Conservation (phyloP, 1,140 invertebrate genomes). For the Drosophila ironensis region DNA sequence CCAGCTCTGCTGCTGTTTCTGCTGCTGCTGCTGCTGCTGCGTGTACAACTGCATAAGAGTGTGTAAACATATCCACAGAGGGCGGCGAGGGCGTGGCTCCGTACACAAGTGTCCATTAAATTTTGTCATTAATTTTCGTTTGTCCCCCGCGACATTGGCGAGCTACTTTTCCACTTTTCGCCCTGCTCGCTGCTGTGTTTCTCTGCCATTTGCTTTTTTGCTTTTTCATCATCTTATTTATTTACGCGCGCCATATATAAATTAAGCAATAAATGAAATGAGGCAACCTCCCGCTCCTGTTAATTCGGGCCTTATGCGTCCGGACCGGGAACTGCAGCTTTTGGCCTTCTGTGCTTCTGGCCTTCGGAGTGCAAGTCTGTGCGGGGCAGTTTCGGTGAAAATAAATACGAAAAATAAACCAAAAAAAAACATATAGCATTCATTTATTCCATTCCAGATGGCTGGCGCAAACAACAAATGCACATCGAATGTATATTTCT, state of each 20-base stretch:
- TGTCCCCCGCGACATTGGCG: slow-evolving; percentile 21
- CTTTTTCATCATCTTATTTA: slow-evolving; percentile 37
- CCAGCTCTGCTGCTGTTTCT: slow-evolving; percentile 34
- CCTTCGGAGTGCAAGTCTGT: slow-evolving; percentile 1
- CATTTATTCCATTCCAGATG: slow-evolving; percentile 12
- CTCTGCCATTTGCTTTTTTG: slow-evolving; percentile 39
- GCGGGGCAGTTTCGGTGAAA: slow-evolving; percentile 19
- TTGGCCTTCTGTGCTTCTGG: background rate
- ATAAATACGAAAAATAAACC: slow-evolving; percentile 6
- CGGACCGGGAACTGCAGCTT: background rate
- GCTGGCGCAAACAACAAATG: slow-evolving; percentile 14
- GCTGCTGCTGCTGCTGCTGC: slow-evolving; percentile 36
- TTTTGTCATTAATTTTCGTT: slow-evolving; percentile 73
- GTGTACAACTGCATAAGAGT: slow-evolving; percentile 56
- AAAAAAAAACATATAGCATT: slow-evolving; percentile 3
- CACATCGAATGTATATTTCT: slow-evolving; percentile 10
- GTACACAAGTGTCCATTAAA: slow-evolving; percentile 72
- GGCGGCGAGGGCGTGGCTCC: slow-evolving; percentile 20
- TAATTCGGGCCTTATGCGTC: background rate
- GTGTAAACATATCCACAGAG: slow-evolving; percentile 50
- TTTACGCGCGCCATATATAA: slow-evolving; percentile 25
- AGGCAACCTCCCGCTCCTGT: slow-evolving; percentile 1
- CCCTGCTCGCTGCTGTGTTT: too few species aligned
- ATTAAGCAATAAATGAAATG: slow-evolving; percentile 42
- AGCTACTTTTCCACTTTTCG: slow-evolving; percentile 2